Conservation (phyloP, 2,797 vertebrate species). For the Lycodopsis pacificus region DNA sequence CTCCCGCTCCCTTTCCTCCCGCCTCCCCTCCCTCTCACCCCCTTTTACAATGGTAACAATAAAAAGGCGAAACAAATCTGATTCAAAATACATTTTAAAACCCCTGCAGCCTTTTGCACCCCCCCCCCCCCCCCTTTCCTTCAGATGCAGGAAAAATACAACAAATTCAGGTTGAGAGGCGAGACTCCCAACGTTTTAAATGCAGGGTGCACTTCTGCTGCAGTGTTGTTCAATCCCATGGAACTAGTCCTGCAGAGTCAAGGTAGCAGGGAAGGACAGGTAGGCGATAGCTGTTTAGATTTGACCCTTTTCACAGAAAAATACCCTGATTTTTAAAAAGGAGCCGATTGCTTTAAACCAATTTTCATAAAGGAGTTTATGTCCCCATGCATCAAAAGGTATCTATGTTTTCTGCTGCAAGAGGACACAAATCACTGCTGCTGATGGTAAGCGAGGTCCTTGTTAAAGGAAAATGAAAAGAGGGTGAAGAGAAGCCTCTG, state of each 20-base stretch:
- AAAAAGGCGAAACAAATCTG: conserved; percentile 53
- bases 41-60: conserved; percentile 58
- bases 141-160: conserved; percentile 17
- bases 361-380: neutral
- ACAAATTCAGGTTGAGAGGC: conserved; percentile 13
- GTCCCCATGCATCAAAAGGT: neutral
- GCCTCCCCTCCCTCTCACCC: neutral
- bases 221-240: neutral
- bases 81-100: conserved; percentile 56
- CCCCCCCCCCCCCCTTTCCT: neutral
- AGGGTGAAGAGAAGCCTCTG: neutral
- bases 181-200: conserved; percentile 2
- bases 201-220: neutral
- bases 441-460: neutral
- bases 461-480: neutral
- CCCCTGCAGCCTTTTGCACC: conserved; percentile 25
- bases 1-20: conserved; percentile 15
- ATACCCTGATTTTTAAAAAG: neutral
- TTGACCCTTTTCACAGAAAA: neutral
- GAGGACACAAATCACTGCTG: neutral
- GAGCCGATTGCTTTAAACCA: neutral
- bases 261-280: conserved; percentile 17
- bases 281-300: neutral
- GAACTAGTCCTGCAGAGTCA: neutral
- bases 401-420: neutral